Base-by-base conservation (phyloP, 2,797 vertebrate genomes). In the Mus caroli region DNA sequence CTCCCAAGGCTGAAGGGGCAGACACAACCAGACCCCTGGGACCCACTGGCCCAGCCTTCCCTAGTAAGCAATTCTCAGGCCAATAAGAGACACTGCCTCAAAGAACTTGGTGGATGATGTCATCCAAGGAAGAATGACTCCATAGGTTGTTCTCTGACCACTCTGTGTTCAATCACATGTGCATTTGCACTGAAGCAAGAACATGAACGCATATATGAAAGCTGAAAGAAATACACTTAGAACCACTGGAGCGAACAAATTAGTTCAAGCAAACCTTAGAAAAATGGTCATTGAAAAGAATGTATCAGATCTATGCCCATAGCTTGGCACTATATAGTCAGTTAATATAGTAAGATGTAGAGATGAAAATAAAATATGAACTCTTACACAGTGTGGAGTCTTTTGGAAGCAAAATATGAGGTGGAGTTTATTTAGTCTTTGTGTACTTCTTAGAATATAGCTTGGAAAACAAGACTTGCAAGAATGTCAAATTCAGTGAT, bases 151-250 rank as follows among this genome's bases (percentile, higher is more conserved):
- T 50, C 34, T 71, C 6, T 28, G 22, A 50, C 14, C 34, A 11
- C 62, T 17, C 24, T 50, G 60, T 50, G 19, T 67, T 64, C 17
- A 67, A 34, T 46, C 62, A 34, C 31, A 50, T n/a, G 83, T 22
- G 3, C 19, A 50, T 28, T 67, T 24, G 19, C 60, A 50, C 43
- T 34, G 40, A 85, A 34, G 46, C 43, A 85, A 46, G 64, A 34
- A 67, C 43, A 50, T 17, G 19, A 46, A 50, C 28, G n/a, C 83
- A 85, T 34, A 19, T 50, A 50, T 31, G n/a, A 64, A 64, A 20
- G 1, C 7, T 79, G 34, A 91, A 93, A 97, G 93, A 96, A 94
- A 93, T 93, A 96, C 96, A 92, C 88, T 95, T 94, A 60, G 86
- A 97, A 88, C 75, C 86, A 90, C 62, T 92, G 90, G 58, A 87